These are phyloP conservation scores for Ammospiza nelsoni DNA, from an alignment of 2,113 vertebrate genomes.

Conservation along the genomic window DNA sequence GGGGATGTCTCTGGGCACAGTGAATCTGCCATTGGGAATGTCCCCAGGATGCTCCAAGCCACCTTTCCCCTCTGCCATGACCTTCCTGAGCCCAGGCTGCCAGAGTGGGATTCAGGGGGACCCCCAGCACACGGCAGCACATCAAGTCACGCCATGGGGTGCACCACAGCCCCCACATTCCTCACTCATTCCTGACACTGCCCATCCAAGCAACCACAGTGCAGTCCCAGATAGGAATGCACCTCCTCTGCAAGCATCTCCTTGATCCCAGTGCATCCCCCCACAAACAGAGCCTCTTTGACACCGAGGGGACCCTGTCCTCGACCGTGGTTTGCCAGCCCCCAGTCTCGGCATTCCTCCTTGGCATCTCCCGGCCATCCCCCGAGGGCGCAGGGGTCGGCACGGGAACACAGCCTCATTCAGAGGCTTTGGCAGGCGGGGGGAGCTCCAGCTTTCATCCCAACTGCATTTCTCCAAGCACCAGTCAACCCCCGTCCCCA, in stretches of 20 bases:
- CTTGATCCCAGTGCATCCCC: rapidly evolving
- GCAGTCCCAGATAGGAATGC: rapidly evolving
- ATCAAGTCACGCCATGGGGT: neutral
- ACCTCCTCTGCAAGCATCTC: rapidly evolving
- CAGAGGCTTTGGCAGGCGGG: neutral
- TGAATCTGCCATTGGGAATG: neutral
- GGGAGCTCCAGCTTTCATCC: neutral
- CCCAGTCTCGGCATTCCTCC: neutral
- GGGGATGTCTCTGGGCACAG: neutral
- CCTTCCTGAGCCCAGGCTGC: neutral
- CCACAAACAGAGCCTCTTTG: neutral
- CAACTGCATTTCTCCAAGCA: neutral
- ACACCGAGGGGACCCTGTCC: neutral
- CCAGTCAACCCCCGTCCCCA: rapidly evolving
- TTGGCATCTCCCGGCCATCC: neutral
- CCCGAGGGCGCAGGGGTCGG: rapidly evolving
- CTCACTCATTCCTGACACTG: rapidly evolving
- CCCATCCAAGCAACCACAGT: rapidly evolving
- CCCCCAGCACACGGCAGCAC: rapidly evolving
- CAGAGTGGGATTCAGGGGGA: neutral
- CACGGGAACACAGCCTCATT: slow-evolving; percentile 18
- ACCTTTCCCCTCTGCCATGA: neutral
- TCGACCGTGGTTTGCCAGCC: neutral
- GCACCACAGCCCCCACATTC: neutral
- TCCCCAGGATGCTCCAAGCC: neutral